Conservation (phyloP, 2,113 vertebrate species). For the Bufo bufo region DNA sequence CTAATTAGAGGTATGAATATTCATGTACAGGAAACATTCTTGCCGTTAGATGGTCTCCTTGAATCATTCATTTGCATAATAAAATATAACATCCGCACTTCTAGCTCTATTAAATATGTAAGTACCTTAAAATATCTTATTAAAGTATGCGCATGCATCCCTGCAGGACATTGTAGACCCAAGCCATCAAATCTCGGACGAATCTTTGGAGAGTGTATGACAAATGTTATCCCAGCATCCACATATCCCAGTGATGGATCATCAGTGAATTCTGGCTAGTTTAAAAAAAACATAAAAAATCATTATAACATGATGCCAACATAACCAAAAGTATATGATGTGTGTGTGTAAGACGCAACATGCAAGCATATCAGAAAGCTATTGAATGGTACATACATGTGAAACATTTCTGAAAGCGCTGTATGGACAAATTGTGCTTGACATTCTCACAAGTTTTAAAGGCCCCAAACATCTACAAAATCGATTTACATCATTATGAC, state of each 20-base stretch:
- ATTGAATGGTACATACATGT: neutral
- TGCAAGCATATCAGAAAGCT: neutral
- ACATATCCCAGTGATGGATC: slow-evolving; percentile 69
- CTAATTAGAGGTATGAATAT: slow-evolving; percentile 11
- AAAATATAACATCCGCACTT: neutral
- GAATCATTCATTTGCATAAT: neutral
- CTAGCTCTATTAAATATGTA: slow-evolving; percentile 11
- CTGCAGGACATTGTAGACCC: slow-evolving; percentile 69
- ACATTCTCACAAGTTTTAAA: too few relatives aligned
- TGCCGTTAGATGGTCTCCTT: neutral
- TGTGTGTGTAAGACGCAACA: neutral
- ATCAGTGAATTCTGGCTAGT: slow-evolving; percentile 73
- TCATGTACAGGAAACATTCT: slow-evolving; percentile 1
- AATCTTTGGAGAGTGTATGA: slow-evolving; percentile 71
- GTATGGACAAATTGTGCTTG: too few relatives aligned
- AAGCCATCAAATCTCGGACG: slow-evolving; percentile 73
- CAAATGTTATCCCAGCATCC: slow-evolving; percentile 74
- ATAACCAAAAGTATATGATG: neutral
- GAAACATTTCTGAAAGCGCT: neutral
- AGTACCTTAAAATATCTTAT: slow-evolving; percentile 76
- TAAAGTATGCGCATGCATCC: slow-evolving; percentile 67
- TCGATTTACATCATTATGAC: too few relatives aligned
- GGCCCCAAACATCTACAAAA: too few relatives aligned
- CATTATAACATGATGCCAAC: neutral
- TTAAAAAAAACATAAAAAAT: neutral